Base-by-base conservation (phyloP, 2,888 invertebrate species). In the Boloria euphrosyne region DNA sequence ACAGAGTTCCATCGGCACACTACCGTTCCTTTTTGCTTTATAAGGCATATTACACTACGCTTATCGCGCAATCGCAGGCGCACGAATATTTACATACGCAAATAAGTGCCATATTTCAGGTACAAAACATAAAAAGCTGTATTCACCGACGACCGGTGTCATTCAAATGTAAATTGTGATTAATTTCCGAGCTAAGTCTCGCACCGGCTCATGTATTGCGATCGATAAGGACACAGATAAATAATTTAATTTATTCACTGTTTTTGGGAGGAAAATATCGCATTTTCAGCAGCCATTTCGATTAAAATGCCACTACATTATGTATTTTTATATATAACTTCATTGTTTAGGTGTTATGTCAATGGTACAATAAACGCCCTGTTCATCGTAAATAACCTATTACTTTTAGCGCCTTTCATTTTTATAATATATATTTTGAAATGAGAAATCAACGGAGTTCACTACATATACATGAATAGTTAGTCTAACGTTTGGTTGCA, bases 91-190 rank as follows among this genome's bases (percentile, higher is more conserved):
- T 75, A 75, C 74, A 75, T 69, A 63, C 68, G 72, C 76, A 74
- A 72, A 74, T 72, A 58, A 75, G 75, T 78, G 78, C 74, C 78
- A 73, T 72, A 61, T 72, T 73, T 76, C 76, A 76, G 77, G 77
- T 77, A 78, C 78, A 73, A 74, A 77, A 75, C 59, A 59, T 65
- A 72, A 71, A 70, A 71, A 71, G 69, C 66, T 69, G 70, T 58
- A 49, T 38, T 38, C 31, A 38, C 31, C 31, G 31, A 38, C 47
- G 27, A 47, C 51, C 22, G 14, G 10, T 44, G 57, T 50, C 38
- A 43, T 51, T 60, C 16, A 4, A 60, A 51, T 31, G 47, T 47
- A 46, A 46, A 57, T 66, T 49, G 53, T 52, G 65, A 62, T 66
- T 51, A 43, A 38, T 38, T 10, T 2, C 10, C 31, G 31, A 38